Evolutionary conservation across 1,140 invertebrate species (phyloP).

Genomic region (Orchesella cincta): DNA sequence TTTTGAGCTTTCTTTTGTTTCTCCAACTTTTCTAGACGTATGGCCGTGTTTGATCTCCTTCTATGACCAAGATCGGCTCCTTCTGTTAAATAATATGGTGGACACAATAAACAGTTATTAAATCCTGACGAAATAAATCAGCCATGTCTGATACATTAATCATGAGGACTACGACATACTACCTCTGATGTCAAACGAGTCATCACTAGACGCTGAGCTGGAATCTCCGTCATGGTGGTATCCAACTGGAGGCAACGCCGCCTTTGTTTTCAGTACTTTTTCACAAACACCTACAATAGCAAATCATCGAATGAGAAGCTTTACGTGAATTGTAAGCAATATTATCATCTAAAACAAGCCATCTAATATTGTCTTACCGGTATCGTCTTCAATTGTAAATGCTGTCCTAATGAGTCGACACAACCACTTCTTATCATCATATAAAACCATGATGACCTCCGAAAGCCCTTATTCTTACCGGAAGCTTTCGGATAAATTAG

Average conservation of each 20-base stretch:
- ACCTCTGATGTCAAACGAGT: conserved; percentile 61
- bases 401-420: conserved; percentile 89
- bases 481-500: neutral
- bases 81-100: conserved; percentile 63
- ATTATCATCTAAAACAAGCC: conserved; percentile 15
- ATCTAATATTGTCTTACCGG: conserved; percentile 61
- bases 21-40: conserved; percentile 84
- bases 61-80: conserved; percentile 74
- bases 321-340: neutral
- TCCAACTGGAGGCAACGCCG: conserved; percentile 73
- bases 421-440: conserved; percentile 89
- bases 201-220: conserved; percentile 46
- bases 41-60: conserved; percentile 83
- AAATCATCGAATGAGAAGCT: too few relatives aligned
- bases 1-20: conserved; percentile 71
- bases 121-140: neutral
- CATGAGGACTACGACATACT: too few relatives aligned
- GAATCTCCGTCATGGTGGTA: conserved; percentile 69
- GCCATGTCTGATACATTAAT: too few relatives aligned
- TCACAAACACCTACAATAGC: conserved; percentile 68
- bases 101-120: conserved; percentile 62
- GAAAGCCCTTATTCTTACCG: too few relatives aligned
- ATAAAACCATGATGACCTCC: conserved; percentile 80
- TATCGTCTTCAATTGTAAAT: conserved; percentile 93
- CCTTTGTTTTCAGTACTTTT: conserved; percentile 76